These are phyloP conservation scores for Danio jaintianensis DNA, from an alignment of 2,797 vertebrate genomes.

Conservation along the genomic window DNA sequence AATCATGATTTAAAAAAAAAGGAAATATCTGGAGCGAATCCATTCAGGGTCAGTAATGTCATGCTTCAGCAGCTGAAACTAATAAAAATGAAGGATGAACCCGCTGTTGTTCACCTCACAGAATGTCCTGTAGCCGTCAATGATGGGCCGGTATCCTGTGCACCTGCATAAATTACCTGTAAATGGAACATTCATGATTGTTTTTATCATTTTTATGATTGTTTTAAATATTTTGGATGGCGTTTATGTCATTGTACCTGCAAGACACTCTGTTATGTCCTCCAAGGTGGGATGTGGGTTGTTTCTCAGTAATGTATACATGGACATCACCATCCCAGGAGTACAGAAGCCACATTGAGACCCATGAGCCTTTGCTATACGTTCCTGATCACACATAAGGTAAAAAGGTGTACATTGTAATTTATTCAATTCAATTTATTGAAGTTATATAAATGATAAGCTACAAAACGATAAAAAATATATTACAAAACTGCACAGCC, in stretches of 20 bases:
- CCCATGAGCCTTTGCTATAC: slow-evolving; percentile 88
- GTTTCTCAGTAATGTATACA: slow-evolving; percentile 89
- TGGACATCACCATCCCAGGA: slow-evolving; percentile 94
- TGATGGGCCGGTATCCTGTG: slow-evolving; percentile 79
- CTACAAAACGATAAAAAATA: too few species aligned
- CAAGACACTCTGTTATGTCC: slow-evolving; percentile 81
- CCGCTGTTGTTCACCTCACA: slow-evolving; percentile 67
- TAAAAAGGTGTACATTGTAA: background rate
- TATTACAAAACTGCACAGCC: too few species aligned
- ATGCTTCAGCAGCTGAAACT: background rate
- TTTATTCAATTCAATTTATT: too few species aligned
- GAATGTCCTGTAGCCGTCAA: slow-evolving; percentile 79
- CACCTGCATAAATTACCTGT: slow-evolving; percentile 82
- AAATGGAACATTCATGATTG: background rate
- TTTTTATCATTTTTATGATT: background rate
- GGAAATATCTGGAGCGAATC: background rate
- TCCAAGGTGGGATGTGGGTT: slow-evolving; percentile 79
- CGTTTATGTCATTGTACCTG: slow-evolving; percentile 66
- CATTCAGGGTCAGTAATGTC: background rate
- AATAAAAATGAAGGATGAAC: background rate
- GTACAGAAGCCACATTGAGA: slow-evolving; percentile 95
- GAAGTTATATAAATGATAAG: too few species aligned
- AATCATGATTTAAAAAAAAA: background rate
- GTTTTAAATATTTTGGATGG: background rate
- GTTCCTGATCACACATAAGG: slow-evolving; percentile 77